Evolutionary conservation across 92 coral and sea anemone genomes (phyloP), one percentile per base, ranked within the genome.

Genomic region (Siderastrea siderea): DNA sequence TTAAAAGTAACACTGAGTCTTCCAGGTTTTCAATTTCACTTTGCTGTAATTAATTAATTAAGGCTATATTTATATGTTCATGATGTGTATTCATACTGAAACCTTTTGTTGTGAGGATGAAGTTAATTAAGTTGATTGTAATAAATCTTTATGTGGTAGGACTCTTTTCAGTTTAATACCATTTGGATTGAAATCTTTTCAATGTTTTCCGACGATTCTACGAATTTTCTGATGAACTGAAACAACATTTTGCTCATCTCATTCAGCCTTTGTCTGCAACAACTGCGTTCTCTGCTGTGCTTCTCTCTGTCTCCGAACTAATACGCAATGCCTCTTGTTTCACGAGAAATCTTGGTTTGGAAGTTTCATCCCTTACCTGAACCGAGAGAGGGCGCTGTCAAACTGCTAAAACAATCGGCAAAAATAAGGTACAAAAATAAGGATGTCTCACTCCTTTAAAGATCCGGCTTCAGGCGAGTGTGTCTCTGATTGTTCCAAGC

Each of bases 91-190:
- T 79, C 47, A 75, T 57, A 53, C 47, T 45, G 13, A 81, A 81
- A 68, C 73, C 83, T 68, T 51, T 66, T 81, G 49, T 68, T 72
- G 49, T 44, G 6, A 55, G 76, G 75, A 53, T 69, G 47, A 68
- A 38, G 50, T 81, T 68, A 54, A 54, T 54, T 46, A 64, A 79
- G 71, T 19, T 70, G 61, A 17, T 78, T 47, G 58, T 16, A 47
- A 60, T 43, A 61, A 46, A 47, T 47, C 67, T 48, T 78, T 47
- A 48, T 44, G 57, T 78, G 15, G 2, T 7, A n/a, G 63, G 57
- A 1, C 49, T 57, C 15, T 61, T 61, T 78, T n/a, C 69, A 15
- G 71, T 44, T 14, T 4, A 10, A 46, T 7, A 43, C 16, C 26
- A 12, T 15, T 62, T 14, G 71, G 69, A 60, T 62, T 59, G 15